A percentile compares a stretch with the other conserved stretches of the same genome.
Conservation (phyloP, 1,140 invertebrate species). For the Colletes gigas region DNA sequence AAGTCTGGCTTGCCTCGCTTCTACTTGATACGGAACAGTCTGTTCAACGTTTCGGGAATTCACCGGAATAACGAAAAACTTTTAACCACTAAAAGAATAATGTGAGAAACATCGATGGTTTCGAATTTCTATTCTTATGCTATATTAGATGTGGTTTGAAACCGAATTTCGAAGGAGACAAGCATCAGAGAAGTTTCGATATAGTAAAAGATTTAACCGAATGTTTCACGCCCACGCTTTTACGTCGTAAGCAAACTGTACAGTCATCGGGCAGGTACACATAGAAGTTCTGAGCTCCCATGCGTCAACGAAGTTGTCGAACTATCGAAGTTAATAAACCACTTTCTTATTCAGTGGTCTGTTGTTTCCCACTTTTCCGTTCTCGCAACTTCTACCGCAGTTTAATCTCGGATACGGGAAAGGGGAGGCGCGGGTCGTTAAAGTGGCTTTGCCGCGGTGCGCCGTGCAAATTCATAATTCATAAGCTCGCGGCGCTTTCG, state of each 20-base stretch:
- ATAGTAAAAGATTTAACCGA: no score
- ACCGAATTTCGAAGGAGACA: no score
- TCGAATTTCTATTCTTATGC: no score
- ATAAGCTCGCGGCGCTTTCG: slow-evolving; percentile 43
- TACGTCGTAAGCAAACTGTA: no score
- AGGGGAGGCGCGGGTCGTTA: background rate
- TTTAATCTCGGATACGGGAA: slow-evolving; percentile 29
- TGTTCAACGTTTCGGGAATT: no score
- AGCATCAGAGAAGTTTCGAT: no score
- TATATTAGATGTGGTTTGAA: no score
- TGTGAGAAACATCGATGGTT: no score
- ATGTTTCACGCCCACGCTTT: background rate
- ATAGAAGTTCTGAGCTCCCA: no score
- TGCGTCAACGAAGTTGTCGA: background rate
- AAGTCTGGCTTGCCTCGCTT: background rate
- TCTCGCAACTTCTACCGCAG: slow-evolving; percentile 1
- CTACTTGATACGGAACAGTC: background rate
- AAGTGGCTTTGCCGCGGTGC: slow-evolving; percentile 37
- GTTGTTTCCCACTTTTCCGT: slow-evolving; percentile 28
- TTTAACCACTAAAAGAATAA: no score
- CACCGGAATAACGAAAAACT: no score
- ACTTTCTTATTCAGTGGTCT: slow-evolving; percentile 10
- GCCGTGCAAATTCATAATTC: slow-evolving; percentile 56
- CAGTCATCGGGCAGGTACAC: no score
- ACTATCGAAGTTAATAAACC: slow-evolving; percentile 14